phyloP scores from a whole-genome alignment of 2,113 vertebrate species.

The Sigmodon hispidus region DNA sequence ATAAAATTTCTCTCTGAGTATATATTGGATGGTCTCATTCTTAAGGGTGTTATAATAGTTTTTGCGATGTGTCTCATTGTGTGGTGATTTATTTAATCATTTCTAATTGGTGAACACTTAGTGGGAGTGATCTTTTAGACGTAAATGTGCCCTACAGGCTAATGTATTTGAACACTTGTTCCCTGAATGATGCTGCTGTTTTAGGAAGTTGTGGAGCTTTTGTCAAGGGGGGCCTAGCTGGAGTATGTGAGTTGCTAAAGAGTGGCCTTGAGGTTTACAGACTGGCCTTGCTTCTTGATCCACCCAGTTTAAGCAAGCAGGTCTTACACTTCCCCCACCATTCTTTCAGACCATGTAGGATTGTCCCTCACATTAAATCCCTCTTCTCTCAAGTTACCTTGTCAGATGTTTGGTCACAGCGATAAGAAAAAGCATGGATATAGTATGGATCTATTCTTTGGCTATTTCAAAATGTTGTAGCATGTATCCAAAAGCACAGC shows the following conservation, averaged over 20 bases:
- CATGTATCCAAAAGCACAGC: not conserved
- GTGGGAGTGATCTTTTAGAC: not conserved
- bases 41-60: not conserved
- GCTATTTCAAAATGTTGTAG: not conserved
- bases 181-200: not conserved
- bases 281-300: not conserved
- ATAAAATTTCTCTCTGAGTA: not conserved
- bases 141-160: not conserved
- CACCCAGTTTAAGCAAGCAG: not conserved
- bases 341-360: not conserved
- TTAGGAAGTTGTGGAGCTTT: not conserved
- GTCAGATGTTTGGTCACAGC: not conserved
- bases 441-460: not conserved
- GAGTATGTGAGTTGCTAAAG: not conserved
- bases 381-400: not conserved
- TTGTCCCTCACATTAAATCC: not conserved
- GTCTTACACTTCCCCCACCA: not conserved
- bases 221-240: too few relatives aligned
- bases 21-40: not conserved
- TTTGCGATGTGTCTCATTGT: not conserved
- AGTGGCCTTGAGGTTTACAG: not conserved
- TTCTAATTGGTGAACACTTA: slow-evolving; percentile 28
- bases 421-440: not conserved
- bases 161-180: not conserved
- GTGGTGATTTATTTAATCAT: not conserved